These are phyloP conservation scores for Masnerella sp. DNA, from an alignment of 2,888 invertebrate species.

Conservation along the genomic window DNA sequence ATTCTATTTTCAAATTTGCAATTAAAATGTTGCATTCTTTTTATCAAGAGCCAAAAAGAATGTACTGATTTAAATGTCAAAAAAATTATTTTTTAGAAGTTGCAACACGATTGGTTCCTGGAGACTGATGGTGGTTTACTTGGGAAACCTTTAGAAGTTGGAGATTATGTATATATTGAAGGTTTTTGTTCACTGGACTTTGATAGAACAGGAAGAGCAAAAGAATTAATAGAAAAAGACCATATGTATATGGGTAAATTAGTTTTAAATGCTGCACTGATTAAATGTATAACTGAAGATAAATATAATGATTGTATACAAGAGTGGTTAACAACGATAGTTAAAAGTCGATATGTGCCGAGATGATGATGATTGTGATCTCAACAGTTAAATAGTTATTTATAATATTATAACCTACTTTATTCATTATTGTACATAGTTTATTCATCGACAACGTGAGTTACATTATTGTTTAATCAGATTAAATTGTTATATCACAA, in stretches of 20 bases:
- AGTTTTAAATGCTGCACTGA: constrained; percentile 37
- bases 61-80: too few relatives aligned
- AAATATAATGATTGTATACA: constrained; percentile 37
- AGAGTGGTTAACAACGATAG: constrained; percentile 18
- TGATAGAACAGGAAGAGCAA: constrained; percentile 37
- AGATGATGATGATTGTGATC: too few relatives aligned
- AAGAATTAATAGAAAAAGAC: constrained; percentile 22
- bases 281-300: constrained; percentile 45
- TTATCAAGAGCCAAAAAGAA: too few relatives aligned
- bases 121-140: constrained; percentile 52
- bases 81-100: constrained; percentile 41
- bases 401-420: constrained; percentile 51
- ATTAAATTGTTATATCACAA: constrained; percentile 49
- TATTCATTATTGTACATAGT: constrained; percentile 52
- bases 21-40: too few relatives aligned
- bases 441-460: constrained; percentile 52
- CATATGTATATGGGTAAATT: constrained; percentile 33
- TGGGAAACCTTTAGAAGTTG: constrained; percentile 48
- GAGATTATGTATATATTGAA: constrained; percentile 50
- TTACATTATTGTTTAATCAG: constrained; percentile 46
- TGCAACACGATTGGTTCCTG: constrained; percentile 54
- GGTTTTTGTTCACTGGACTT: constrained; percentile 53
- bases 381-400: constrained; percentile 8
- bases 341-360: constrained; percentile 32
- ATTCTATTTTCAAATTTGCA: too few relatives aligned